Evolutionary conservation across 2,888 invertebrate species (phyloP).

Genomic region (Bibio marci): DNA sequence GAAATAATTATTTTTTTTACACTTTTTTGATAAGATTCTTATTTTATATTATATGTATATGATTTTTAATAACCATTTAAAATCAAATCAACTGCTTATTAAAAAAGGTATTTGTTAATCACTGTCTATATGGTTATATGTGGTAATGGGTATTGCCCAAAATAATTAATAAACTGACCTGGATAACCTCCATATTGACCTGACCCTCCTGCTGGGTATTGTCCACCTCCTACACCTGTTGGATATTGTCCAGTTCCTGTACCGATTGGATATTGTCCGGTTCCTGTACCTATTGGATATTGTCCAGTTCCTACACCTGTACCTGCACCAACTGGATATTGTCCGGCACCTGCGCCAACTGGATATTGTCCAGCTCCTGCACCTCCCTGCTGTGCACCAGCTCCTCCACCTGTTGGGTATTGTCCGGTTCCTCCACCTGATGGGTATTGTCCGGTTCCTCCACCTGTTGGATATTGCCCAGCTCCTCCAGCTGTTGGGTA

Average conservation of each 20-base stretch:
- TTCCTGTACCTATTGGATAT: neutral
- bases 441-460: neutral
- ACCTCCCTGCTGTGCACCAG: neutral
- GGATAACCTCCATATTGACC: too few species aligned
- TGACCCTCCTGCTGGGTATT: too few species aligned
- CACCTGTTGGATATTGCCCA: slow-evolving; percentile 3
- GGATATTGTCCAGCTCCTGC: neutral
- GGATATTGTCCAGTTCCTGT: neutral
- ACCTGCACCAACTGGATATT: neutral
- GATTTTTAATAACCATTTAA: too few species aligned
- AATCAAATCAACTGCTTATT: too few species aligned
- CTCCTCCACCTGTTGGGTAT: neutral
- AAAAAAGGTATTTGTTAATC: too few species aligned
- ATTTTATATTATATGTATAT: too few species aligned
- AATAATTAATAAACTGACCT: too few species aligned
- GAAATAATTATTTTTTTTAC: too few species aligned
- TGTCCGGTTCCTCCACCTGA: neutral
- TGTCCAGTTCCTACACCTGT: neutral
- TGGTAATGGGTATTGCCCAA: too few species aligned
- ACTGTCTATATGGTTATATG: too few species aligned
- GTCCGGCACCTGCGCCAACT: neutral
- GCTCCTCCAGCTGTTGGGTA: neutral
- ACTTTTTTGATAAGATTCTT: too few species aligned
- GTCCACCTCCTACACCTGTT: too few species aligned
- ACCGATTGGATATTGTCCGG: neutral